phyloP scores from a whole-genome alignment of 1,140 invertebrate genomes.

The Chionoecetes opilio region DNA sequence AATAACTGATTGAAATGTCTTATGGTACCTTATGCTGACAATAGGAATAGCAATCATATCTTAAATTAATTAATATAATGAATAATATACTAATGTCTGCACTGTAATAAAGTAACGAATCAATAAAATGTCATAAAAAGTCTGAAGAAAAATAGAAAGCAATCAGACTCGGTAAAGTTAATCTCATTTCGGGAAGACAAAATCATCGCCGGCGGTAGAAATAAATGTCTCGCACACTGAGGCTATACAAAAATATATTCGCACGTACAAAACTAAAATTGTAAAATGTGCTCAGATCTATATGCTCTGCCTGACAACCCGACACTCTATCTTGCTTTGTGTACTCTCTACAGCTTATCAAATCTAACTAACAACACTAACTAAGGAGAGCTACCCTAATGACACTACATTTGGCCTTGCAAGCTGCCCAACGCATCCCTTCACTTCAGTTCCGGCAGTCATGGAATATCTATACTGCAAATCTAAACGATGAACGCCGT shows the following conservation, averaged over 20 bases:
- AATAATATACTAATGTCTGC: conserved; percentile 36
- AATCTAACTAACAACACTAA: background rate
- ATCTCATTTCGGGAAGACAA: background rate
- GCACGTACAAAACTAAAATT: background rate
- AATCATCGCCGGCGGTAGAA: background rate
- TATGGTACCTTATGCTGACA: background rate
- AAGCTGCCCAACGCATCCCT: background rate
- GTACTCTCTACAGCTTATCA: background rate
- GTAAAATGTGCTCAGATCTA: background rate
- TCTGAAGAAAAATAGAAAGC: background rate
- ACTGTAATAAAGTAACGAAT: conserved; percentile 13
- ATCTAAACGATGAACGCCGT: too few relatives aligned
- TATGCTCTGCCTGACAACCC: background rate
- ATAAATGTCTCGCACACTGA: background rate
- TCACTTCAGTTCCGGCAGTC: too few relatives aligned
- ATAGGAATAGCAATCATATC: background rate
- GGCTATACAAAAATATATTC: background rate
- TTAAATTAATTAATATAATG: background rate
- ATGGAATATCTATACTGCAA: too few relatives aligned
- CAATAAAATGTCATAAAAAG: background rate
- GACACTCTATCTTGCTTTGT: background rate
- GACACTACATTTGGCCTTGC: background rate
- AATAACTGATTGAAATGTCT: background rate
- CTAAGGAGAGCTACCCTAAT: background rate
- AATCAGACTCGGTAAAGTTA: background rate